Conservation (phyloP, 1,140 invertebrate species). For the Chironomus tepperi region DNA sequence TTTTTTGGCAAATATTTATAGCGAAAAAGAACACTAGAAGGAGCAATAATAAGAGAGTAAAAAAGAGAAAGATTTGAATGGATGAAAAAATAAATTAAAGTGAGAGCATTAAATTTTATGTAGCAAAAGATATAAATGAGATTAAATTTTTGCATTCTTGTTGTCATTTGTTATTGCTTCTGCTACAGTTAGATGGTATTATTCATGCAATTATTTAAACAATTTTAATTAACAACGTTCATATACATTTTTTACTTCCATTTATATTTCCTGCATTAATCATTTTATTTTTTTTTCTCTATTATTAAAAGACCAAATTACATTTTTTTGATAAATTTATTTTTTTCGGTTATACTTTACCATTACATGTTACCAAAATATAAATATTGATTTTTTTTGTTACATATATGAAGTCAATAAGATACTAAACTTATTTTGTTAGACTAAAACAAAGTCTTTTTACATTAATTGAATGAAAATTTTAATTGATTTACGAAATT, state of each 20-base stretch:
- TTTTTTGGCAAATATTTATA: conserved; percentile 1
- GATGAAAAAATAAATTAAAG: background rate
- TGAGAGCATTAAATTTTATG: background rate
- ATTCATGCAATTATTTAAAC: background rate
- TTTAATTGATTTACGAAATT: no score
- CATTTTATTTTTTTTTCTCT: background rate
- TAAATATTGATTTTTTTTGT: no score
- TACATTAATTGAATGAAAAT: no score
- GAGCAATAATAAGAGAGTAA: no score
- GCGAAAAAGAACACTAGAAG: no score
- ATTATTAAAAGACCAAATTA: no score
- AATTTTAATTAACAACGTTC: background rate
- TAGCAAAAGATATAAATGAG: background rate
- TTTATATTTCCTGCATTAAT: background rate
- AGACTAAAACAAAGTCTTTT: no score
- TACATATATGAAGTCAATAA: no score
- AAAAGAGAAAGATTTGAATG: background rate
- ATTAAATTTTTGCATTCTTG: background rate
- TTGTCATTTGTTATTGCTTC: background rate
- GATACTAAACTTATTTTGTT: no score
- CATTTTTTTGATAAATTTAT: no score
- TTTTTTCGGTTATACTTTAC: no score
- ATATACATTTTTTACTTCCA: background rate
- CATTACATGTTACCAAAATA: no score
- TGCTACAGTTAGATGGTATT: background rate